Evolutionary conservation across 2,888 invertebrate genomes (phyloP), one percentile per base, ranked within the genome.

Genomic region (Dicyrtomina minuta): DNA sequence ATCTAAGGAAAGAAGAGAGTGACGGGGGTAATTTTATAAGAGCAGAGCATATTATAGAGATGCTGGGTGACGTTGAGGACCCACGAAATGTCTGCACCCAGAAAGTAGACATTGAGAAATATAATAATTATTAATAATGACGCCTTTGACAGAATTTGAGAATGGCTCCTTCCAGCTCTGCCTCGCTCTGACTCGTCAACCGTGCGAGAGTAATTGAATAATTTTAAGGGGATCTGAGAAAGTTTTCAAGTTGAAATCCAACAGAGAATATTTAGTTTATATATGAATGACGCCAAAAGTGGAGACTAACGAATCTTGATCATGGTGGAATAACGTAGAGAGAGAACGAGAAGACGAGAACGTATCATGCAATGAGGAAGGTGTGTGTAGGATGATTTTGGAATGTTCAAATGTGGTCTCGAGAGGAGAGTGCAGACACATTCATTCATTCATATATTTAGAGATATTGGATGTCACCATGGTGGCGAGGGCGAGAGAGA

Each of bases 251-350:
- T 26, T 56, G 27, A 27, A 26, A 56, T 20, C 33, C 8, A 8
- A 33, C 33, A 5, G 33, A 33, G 8, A 33, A 33, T 33, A 33
- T 8, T 22, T 12, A 12, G 13, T 12, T 26, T 22, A 26, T 56
- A 27, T 56, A 56, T 27, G 56, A 56, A 56, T 56, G 56, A 56
- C 56, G 56, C 26, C 56, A 56, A 46, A 20, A 46, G 46, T 46
- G 13, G 13, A 43, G 10, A n/a, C n/a, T n/a, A n/a, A n/a, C n/a
- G n/a, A n/a, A n/a, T n/a, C n/a, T n/a, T n/a, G n/a, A n/a, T n/a
- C n/a, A n/a, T 41, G 20, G 20, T 8, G 8, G 51, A 51, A 8
- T n/a, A 51, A 58, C 10, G 39, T 27, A 20, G 17, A 59, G 43
- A 59, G 41, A 41, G 59, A 59, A 12, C 39, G 41, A 41, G 17